These are phyloP conservation scores for Labeo calbasu DNA, from an alignment of 2,797 vertebrate genomes.

Conservation along the genomic window DNA sequence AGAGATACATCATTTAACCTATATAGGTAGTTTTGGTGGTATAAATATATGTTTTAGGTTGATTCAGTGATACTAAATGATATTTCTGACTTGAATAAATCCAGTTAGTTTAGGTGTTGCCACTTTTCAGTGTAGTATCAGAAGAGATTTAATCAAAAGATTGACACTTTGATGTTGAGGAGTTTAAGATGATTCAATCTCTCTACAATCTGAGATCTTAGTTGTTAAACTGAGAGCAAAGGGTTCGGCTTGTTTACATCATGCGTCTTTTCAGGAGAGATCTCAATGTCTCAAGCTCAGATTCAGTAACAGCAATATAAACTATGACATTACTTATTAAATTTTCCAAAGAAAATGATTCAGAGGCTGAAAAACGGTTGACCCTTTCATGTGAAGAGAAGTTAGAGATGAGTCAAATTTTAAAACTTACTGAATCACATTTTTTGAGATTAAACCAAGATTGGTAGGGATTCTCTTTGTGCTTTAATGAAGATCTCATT, in stretches of 20 bases:
- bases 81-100: background rate
- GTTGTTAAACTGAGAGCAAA: background rate
- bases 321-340: background rate
- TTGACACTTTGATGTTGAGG: background rate
- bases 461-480: too few relatives aligned
- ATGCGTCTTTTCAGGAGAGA: background rate
- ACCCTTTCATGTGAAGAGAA: background rate
- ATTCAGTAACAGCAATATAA: background rate
- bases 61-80: background rate
- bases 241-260: background rate
- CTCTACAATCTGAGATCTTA: background rate
- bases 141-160: background rate
- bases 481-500: too few relatives aligned
- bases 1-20: background rate
- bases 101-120: background rate
- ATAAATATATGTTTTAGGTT: background rate
- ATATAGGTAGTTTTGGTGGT: background rate
- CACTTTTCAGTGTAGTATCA: background rate
- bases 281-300: background rate
- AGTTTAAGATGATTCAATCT: background rate
- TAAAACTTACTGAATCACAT: background rate
- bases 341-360: background rate
- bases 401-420: background rate
- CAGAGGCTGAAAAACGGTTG: background rate
- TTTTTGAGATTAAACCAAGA: too few relatives aligned